Percentiles rank a stretch among this genome's conserved stretches.
Conservation (phyloP, 2,797 vertebrate species). For the Pseudochromis fuscus region DNA sequence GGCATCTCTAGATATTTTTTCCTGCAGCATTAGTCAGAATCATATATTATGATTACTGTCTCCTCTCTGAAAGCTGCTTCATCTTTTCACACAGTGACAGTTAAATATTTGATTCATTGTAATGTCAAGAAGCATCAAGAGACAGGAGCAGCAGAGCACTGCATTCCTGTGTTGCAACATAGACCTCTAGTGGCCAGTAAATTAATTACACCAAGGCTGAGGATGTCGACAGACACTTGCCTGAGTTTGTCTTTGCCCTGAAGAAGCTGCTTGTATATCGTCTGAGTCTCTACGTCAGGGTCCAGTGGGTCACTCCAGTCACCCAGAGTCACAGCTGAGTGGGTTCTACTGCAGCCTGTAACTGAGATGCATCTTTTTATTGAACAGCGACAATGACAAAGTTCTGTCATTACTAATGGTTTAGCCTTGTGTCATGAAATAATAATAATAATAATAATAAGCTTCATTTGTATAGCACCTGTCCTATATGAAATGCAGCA, state of each 20-base stretch:
- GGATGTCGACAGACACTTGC: slow-evolving; percentile 69
- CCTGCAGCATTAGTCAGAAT: slow-evolving; percentile 62
- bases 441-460: too few relatives aligned
- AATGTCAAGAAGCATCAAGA: slow-evolving; percentile 8
- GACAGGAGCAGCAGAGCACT: slow-evolving; percentile 11
- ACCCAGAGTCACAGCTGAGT: slow-evolving; percentile 89
- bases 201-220: slow-evolving; percentile 52
- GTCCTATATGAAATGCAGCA: too few relatives aligned
- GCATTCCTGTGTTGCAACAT: slow-evolving; percentile 59
- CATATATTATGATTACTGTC: slow-evolving; percentile 25
- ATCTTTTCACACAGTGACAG: slow-evolving; percentile 1
- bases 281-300: slow-evolving; percentile 89
- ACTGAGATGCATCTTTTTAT: slow-evolving; percentile 71
- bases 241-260: slow-evolving; percentile 90
- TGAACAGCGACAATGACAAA: too few relatives aligned
- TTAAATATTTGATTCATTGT: slow-evolving; percentile 14
- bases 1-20: slow-evolving; percentile 82
- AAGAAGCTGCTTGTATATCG: slow-evolving; percentile 90
- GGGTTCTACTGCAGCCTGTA: slow-evolving; percentile 91
- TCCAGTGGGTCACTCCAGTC: slow-evolving; percentile 94
- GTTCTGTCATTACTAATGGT: not conserved
- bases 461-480: too few relatives aligned
- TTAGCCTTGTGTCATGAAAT: too few relatives aligned
- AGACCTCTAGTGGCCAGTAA: slow-evolving; percentile 77
- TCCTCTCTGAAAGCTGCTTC: slow-evolving; percentile 10